phyloP scores from a whole-genome alignment of 2,113 vertebrate species.

The Syrmaticus mikado region DNA sequence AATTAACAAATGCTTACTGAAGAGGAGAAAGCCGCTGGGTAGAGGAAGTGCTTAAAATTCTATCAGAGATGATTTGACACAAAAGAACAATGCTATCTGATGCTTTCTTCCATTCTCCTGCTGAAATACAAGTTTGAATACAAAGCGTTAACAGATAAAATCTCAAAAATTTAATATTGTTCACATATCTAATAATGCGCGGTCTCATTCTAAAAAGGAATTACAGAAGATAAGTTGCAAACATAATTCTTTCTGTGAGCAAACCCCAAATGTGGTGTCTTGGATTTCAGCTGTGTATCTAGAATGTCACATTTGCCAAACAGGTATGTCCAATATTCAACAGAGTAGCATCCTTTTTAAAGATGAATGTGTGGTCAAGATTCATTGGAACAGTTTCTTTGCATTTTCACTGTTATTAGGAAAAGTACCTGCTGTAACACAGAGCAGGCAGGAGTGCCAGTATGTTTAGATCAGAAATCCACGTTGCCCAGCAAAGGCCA shows the following conservation, averaged over 20 bases:
- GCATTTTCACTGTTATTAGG: background rate
- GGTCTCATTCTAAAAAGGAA: background rate
- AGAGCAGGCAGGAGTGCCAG: background rate
- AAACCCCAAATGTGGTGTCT: background rate
- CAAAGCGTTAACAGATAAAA: background rate
- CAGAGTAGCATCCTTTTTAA: background rate
- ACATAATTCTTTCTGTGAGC: background rate
- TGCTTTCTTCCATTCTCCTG: background rate
- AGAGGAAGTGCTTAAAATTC: background rate
- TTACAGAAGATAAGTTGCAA: background rate
- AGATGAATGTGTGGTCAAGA: rapidly evolving
- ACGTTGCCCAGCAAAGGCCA: background rate
- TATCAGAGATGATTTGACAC: background rate
- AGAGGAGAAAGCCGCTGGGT: background rate
- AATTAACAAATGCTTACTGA: background rate
- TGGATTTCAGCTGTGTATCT: background rate
- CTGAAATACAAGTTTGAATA: background rate
- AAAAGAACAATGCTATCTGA: background rate
- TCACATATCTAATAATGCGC: background rate
- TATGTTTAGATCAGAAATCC: background rate
- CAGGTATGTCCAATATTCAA: background rate
- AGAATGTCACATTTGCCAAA: background rate
- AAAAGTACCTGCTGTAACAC: background rate
- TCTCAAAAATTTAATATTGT: background rate
- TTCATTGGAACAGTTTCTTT: background rate